Percentiles rank a stretch among this genome's conserved stretches.
phyloP scores from a whole-genome alignment of 2,113 vertebrate species.

The Nothocercus nigrocapillus region DNA sequence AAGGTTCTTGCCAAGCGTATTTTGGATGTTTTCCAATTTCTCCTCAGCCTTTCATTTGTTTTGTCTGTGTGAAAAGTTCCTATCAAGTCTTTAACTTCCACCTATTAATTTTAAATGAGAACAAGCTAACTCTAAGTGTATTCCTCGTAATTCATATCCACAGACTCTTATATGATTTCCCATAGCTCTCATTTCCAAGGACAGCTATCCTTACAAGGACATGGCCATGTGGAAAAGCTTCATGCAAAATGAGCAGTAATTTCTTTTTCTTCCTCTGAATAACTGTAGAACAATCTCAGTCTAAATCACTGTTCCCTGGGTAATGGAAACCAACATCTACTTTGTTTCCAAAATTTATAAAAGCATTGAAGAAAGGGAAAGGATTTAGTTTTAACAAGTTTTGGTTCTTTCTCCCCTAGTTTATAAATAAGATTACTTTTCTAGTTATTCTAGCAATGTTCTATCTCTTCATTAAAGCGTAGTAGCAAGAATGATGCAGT shows the following conservation, averaged over 20 bases:
- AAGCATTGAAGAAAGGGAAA: not conserved
- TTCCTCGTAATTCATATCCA: not conserved
- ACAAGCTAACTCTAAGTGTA: not conserved
- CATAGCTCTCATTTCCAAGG: not conserved
- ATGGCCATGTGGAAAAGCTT: not conserved
- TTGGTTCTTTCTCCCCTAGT: not conserved
- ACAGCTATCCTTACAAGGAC: not conserved
- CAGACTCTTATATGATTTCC: not conserved
- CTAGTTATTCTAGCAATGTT: not conserved
- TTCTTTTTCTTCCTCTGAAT: not conserved
- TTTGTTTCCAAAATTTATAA: not conserved
- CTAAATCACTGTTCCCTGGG: not conserved
- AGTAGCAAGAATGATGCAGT: fast-evolving
- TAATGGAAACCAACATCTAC: not conserved
- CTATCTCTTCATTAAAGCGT: not conserved
- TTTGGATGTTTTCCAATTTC: not conserved
- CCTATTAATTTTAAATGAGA: constrained; percentile 43
- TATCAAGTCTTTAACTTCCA: not conserved
- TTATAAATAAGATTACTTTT: not conserved
- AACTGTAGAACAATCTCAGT: not conserved
- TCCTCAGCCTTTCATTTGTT: not conserved
- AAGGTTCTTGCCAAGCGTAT: not conserved
- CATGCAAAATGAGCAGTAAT: not conserved
- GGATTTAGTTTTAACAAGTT: not conserved
- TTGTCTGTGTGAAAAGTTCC: not conserved